Conservation (phyloP, 2,797 vertebrate genomes). For the Knipowitschia caucasica region DNA sequence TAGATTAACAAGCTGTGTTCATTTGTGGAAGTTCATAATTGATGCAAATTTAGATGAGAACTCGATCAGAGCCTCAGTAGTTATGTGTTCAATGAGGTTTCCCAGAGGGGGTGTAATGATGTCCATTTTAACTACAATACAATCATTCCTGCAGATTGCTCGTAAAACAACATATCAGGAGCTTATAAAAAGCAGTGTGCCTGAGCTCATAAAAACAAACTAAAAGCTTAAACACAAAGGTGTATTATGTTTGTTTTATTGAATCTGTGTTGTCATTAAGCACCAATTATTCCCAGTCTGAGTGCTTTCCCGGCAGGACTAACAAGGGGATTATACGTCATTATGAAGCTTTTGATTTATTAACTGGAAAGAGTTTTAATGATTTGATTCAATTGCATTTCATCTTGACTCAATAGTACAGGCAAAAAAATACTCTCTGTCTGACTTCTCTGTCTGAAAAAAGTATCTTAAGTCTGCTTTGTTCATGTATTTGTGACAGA, state of each 20-base stretch:
- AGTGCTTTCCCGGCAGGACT: too few relatives aligned
- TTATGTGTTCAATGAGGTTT: conserved; percentile 17
- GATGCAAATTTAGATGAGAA: conserved; percentile 52
- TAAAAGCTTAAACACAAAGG: not conserved
- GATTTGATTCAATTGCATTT: too few relatives aligned
- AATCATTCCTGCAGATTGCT: conserved; percentile 4
- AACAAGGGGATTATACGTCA: too few relatives aligned
- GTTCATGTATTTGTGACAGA: too few relatives aligned
- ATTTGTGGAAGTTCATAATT: conserved; percentile 41
- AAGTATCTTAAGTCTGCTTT: too few relatives aligned
- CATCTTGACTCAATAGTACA: too few relatives aligned
- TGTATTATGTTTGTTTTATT: not conserved
- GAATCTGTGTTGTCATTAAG: too few relatives aligned
- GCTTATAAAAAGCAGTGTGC: not conserved
- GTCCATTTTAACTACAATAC: conserved; percentile 9
- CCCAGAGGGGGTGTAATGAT: conserved; percentile 6
- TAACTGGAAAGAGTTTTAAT: too few relatives aligned
- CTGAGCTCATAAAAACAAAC: not conserved
- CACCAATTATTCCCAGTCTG: too few relatives aligned
- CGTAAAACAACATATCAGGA: not conserved
- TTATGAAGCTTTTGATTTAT: too few relatives aligned
- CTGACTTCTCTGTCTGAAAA: too few relatives aligned
- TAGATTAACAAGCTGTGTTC: conserved; percentile 48
- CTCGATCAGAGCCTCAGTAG: conserved; percentile 29
- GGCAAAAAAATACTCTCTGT: too few relatives aligned